Base-by-base conservation (phyloP, 2,113 vertebrate genomes). In the Rhea pennata region DNA sequence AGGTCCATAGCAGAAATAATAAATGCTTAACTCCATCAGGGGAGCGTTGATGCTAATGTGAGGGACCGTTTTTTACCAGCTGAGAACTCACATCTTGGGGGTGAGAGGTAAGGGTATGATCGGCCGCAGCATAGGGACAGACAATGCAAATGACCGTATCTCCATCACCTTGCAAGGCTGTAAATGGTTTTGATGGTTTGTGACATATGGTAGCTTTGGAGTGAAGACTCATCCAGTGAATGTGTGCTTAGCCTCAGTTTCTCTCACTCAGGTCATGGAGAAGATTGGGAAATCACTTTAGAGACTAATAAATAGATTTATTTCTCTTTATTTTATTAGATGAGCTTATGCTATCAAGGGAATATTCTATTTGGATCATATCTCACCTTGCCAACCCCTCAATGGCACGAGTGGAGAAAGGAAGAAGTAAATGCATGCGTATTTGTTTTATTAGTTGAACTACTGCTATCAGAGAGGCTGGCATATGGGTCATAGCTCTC, bases 231-330 rank as follows among this genome's bases (percentile, higher is more conserved):
- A 9, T 3, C 12, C 16, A 66, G 62, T 3, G 22, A 76, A 11
- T 9, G 9, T 3, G 5, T 8, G 7, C 27, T 85, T 12, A 15
- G n/a, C 48, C 83, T 64, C 75, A 11, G 67, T 90, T 85, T 85
- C 20, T 90, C 88, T 93, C 58, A 0, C 33, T 1, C 22, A 58
- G 80, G 59, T 96, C 50, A 15, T 53, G 56, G 59, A 83, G 65
- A 90, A 84, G 84, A 84, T 92, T 89, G 76, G 33, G 65, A 96
- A 95, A 74, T 77, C 59, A 59, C 65, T 87, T 92, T 66, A 92
- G 90, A 96, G 90, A 95, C 87, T 42, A 76, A 84, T 42, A 46
- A 48, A 71, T 70, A 66, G 48, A 90, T 82, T 85, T 40, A 90
- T 95, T 91, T 95, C 48, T 79, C 56, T 71, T 62, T 81, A 74